Evolutionary conservation across 2,888 invertebrate genomes (phyloP), one percentile per base, ranked within the genome.

Genomic region (Torymus texanus): DNA sequence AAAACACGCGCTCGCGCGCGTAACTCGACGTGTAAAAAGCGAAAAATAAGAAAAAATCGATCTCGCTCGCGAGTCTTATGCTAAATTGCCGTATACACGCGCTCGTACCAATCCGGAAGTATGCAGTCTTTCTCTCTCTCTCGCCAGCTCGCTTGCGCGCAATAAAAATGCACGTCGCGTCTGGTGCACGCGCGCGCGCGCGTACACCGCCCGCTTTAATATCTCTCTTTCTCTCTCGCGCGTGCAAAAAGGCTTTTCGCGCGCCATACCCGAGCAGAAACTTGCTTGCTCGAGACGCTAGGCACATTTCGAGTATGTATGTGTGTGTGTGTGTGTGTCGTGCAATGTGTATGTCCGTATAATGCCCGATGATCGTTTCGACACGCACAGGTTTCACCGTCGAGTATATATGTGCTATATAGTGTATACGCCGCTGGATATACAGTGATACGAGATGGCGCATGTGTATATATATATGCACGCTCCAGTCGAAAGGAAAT

Each of bases 301-400:
- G 41, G 41, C 41, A 41, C 41, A 41, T 41, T 41, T 41, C 41
- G 41, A 41, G 41, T 41, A 8, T 41, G 41, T 41, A 21, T 21
- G 41, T 41, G 41, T 41, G 41, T 41, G 41, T 29, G 29, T 29
- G 29, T 29, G 8, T 59, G 65, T 55, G 72, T 61, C 24, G 66
- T 41, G 21, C 3, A 41, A 41, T 41, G 41, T 5, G 41, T 41
- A 41, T 41, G 41, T 29, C 70, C 76, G 16, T 66, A 61, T 61
- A 41, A 56, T 66, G 41, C 13, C 65, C 72, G 72, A 73, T 73
- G 78, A 78, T 78, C 59, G 72, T 78, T 78, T 78, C 78, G 72
- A 78, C 66, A 78, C 65, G 72, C 70, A 18, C 56, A 41, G 21
- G 61, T 78, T 78, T 78, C 77, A 72, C 71, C 66, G n/a, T 8